phyloP scores from a whole-genome alignment of 2,113 vertebrate genomes.

The Actenoides hombroni region DNA sequence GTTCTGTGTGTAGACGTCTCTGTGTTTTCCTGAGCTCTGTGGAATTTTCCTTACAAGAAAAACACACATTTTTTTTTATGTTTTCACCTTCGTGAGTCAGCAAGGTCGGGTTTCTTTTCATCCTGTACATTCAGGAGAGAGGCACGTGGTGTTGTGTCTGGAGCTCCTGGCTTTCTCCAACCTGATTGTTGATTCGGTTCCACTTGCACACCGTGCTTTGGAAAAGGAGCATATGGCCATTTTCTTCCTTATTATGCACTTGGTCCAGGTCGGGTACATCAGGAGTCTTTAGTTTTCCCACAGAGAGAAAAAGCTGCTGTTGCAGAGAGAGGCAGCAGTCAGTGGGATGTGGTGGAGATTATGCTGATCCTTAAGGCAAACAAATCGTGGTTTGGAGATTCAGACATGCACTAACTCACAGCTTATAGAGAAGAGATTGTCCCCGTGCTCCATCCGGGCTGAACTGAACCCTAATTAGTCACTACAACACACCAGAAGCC shows the following conservation, averaged over 20 bases:
- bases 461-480: not conserved
- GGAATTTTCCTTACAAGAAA: not conserved
- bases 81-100: not conserved
- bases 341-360: not conserved
- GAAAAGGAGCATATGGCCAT: not conserved
- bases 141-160: accelerated
- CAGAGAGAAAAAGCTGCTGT: not conserved
- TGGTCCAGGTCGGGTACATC: not conserved
- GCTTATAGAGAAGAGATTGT: not conserved
- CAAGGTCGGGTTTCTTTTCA: not conserved
- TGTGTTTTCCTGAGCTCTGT: not conserved
- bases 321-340: not conserved
- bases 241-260: not conserved
- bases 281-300: not conserved
- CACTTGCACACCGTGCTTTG: not conserved
- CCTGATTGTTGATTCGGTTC: not conserved
- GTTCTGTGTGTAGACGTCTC: accelerated
- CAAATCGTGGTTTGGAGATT: not conserved
- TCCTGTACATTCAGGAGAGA: not conserved
- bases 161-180: not conserved
- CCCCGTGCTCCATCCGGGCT: not conserved
- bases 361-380: not conserved
- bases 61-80: not conserved
- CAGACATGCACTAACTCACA: not conserved
- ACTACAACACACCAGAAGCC: not conserved